Conservation (phyloP, 2,797 vertebrate genomes). For the Coregonus ussuriensis region DNA sequence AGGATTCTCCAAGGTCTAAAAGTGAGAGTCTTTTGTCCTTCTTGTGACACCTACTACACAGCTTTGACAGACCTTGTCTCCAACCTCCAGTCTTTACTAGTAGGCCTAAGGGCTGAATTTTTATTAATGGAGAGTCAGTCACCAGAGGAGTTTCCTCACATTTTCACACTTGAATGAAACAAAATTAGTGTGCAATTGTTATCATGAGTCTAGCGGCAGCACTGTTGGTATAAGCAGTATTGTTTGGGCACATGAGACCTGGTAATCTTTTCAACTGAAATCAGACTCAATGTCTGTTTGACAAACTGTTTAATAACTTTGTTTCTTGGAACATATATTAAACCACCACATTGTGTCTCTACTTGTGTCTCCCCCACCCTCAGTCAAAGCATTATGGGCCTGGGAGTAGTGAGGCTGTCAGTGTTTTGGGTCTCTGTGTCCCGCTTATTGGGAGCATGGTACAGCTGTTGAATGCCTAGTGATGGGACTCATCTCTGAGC, state of each 20-base stretch:
- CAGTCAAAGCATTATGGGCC: not conserved
- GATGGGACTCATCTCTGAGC: constrained; percentile 58
- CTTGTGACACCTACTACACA: constrained; percentile 74
- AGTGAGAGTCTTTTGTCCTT: constrained; percentile 62
- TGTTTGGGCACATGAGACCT: not conserved
- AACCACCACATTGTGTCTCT: too few species aligned
- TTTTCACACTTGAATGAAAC: not conserved
- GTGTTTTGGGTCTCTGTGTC: constrained; percentile 1
- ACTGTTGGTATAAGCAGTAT: not conserved
- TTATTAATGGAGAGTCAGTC: not conserved
- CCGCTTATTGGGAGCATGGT: constrained; percentile 55
- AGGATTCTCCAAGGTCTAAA: constrained; percentile 45
- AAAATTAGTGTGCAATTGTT: not conserved
- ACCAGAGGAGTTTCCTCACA: not conserved
- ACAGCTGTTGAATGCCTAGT: constrained; percentile 48
- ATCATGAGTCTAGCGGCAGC: too few species aligned
- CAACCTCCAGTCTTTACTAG: constrained; percentile 30
- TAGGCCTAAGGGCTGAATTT: not conserved
- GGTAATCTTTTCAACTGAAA: too few species aligned
- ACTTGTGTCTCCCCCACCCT: not conserved
- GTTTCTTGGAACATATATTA: not conserved
- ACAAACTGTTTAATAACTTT: not conserved
- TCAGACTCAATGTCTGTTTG: too few species aligned
- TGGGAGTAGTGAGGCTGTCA: not conserved
- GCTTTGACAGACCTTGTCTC: constrained; percentile 63